A percentile compares a stretch with the other conserved stretches of the same genome.
Conservation (phyloP, 2,888 invertebrate species). For the Silvanus unidentatus region DNA sequence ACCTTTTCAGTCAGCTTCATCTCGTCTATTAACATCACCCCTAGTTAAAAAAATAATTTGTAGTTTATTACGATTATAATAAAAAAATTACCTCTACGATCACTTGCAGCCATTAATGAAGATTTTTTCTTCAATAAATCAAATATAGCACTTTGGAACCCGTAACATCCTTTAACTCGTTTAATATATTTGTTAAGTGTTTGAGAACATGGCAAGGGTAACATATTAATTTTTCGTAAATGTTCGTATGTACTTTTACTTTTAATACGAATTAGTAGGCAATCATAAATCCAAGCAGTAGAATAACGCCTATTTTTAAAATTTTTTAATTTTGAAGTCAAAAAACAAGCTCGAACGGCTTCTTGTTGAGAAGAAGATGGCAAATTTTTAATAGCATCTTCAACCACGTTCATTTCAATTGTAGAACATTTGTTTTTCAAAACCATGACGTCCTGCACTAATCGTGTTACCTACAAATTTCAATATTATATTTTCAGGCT, state of each 20-base stretch:
- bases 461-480: no score
- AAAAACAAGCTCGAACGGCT: not conserved
- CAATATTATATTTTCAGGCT: no score
- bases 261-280: slow-evolving; percentile 5
- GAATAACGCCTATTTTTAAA: not conserved
- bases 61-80: no score
- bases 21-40: slow-evolving; percentile 23
- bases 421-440: no score
- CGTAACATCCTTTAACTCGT: slow-evolving; percentile 17
- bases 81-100: slow-evolving; percentile 7
- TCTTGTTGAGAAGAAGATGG: not conserved
- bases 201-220: slow-evolving; percentile 16
- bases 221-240: slow-evolving; percentile 12
- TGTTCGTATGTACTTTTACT: slow-evolving; percentile 16
- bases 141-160: slow-evolving; percentile 18
- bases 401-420: no score
- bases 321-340: not conserved
- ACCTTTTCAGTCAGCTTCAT: slow-evolving; percentile 22
- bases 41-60: slow-evolving; percentile 1
- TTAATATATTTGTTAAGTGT: slow-evolving; percentile 17
- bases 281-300: not conserved
- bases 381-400: no score
- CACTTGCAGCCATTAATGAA: slow-evolving; percentile 7
- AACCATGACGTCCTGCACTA: no score
- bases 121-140: slow-evolving; percentile 14